phyloP scores from a whole-genome alignment of 64 coral and sea anemone genomes.

The Porites australiensis region DNA sequence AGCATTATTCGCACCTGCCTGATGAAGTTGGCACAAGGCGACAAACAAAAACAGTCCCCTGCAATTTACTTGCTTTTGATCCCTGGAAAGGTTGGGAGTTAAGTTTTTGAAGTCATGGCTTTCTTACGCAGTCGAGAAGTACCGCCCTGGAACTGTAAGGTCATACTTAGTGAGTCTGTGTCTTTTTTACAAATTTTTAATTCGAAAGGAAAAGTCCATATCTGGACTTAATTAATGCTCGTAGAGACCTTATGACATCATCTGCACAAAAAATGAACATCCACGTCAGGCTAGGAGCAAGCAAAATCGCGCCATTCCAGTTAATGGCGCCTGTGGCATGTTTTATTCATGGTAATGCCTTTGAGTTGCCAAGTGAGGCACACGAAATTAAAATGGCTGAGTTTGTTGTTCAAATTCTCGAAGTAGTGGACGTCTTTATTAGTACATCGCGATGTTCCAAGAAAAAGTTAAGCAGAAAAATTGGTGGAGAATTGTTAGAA shows the following conservation, averaged over 20 bases:
- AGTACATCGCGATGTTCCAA: not conserved
- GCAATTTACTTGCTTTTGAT: not conserved
- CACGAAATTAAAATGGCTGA: not conserved
- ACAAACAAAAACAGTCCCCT: not conserved
- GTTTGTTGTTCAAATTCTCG: not conserved
- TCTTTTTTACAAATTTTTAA: slow-evolving; percentile 45
- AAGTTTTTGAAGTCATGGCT: slow-evolving; percentile 25
- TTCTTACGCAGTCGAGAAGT: not conserved
- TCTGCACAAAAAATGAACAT: slow-evolving; percentile 42
- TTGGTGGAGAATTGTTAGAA: too few species aligned
- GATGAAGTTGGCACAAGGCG: not conserved
- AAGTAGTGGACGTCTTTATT: not conserved
- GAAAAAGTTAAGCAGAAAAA: too few species aligned
- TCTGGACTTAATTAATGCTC: not conserved
- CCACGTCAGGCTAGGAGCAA: too few species aligned
- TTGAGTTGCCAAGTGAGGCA: too few species aligned
- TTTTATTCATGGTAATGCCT: too few species aligned
- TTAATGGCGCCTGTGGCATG: too few species aligned
- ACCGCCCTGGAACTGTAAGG: slow-evolving; percentile 54
- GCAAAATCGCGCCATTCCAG: too few species aligned
- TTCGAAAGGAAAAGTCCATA: slow-evolving; percentile 3
- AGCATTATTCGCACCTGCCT: not conserved
- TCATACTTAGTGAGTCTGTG: slow-evolving; percentile 52
- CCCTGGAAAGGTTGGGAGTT: slow-evolving; percentile 21
- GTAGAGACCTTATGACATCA: slow-evolving; percentile 32